Evolutionary conservation across 2,113 vertebrate species (phyloP).

Genomic region (Caranx ignobilis): DNA sequence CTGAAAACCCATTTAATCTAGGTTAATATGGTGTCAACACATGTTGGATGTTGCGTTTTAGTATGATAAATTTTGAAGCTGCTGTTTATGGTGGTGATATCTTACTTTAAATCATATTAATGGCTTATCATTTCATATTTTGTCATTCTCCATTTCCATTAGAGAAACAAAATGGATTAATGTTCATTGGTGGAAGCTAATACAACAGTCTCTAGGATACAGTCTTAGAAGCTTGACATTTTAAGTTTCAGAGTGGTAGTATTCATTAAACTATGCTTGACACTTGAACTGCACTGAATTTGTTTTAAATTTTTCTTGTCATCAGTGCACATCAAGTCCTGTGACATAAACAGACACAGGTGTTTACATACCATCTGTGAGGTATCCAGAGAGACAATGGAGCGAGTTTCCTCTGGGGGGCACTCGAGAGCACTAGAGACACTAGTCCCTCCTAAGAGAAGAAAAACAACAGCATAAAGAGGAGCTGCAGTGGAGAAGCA

Average conservation of each 20-base stretch:
- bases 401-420: slow-evolving; percentile 93
- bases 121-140: neutral
- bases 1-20: neutral
- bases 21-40: neutral
- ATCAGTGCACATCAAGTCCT: neutral
- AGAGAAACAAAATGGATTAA: neutral
- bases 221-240: neutral
- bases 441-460: slow-evolving; percentile 93
- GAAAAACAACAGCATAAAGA: slow-evolving; percentile 5
- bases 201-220: neutral
- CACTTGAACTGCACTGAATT: neutral
- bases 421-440: slow-evolving; percentile 96
- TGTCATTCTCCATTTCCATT: neutral
- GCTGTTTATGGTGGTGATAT: neutral
- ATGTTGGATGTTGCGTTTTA: neutral
- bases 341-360: neutral
- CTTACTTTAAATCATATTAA: neutral
- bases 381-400: slow-evolving; percentile 95
- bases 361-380: slow-evolving; percentile 93
- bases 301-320: neutral
- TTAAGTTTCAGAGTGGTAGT: neutral
- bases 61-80: neutral
- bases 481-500: neutral
- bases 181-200: neutral
- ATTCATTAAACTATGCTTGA: neutral